Percentiles rank a stretch among this genome's conserved stretches.
phyloP scores from a whole-genome alignment of 2,113 vertebrate species.

The Sphaerodactylus townsendi region DNA sequence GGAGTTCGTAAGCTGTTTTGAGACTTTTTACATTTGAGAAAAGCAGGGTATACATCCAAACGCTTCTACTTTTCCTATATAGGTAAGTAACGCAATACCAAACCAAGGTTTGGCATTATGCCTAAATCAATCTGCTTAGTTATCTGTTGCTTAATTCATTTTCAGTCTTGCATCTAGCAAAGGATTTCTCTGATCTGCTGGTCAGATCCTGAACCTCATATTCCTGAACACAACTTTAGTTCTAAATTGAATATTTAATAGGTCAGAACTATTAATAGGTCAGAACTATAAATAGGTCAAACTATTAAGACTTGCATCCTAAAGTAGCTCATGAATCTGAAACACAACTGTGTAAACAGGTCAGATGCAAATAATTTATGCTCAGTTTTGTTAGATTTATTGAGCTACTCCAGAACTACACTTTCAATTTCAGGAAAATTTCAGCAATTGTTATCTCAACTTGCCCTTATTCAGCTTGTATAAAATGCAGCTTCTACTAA shows the following conservation, averaged over 20 bases:
- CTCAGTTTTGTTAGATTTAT: neutral
- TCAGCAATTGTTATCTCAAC: neutral
- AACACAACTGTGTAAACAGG: neutral
- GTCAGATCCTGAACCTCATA: neutral
- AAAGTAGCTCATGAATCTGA: neutral
- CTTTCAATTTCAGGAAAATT: neutral
- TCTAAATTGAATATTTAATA: neutral
- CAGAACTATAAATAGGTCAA: too few relatives aligned
- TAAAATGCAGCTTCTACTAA: slow-evolving; percentile 15
- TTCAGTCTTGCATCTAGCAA: neutral
- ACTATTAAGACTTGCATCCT: neutral
- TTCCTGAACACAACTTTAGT: neutral
- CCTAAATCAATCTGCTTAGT: too few relatives aligned
- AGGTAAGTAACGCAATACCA: too few relatives aligned
- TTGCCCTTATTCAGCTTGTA: neutral
- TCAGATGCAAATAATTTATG: neutral
- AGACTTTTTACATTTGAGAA: too few relatives aligned
- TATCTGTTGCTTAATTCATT: neutral
- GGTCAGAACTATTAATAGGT: neutral
- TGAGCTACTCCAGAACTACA: neutral
- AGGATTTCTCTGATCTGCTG: neutral
- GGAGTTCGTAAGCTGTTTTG: too few relatives aligned
- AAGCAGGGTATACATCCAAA: too few relatives aligned
- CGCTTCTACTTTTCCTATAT: too few relatives aligned
- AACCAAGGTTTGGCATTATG: too few relatives aligned